Evolutionary conservation across 2,888 invertebrate genomes (phyloP).

Genomic region (Nephrotoma guestfalica): DNA sequence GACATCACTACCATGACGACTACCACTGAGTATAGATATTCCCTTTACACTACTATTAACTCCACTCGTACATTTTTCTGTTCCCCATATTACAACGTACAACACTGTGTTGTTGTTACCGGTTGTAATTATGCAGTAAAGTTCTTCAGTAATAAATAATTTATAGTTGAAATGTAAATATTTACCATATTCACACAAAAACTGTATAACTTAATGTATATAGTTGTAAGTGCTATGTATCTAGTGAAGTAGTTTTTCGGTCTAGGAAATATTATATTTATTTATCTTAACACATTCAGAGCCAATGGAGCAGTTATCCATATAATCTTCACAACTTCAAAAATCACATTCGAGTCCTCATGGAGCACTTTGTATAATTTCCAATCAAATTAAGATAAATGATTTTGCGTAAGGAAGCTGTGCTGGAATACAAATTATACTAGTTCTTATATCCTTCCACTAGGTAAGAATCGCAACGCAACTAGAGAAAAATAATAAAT

Average conservation of each 20-base stretch:
- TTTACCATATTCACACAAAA: background rate
- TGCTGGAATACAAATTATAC: background rate
- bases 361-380: background rate
- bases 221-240: too few relatives aligned
- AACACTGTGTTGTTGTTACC: background rate
- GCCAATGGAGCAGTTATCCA: background rate
- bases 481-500: background rate
- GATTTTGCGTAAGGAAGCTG: background rate
- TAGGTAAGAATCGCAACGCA: too few relatives aligned
- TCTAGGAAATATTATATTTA: background rate
- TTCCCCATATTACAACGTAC: background rate
- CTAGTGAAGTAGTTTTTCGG: background rate
- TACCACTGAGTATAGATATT: background rate
- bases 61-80: background rate
- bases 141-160: background rate
- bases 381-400: background rate
- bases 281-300: background rate
- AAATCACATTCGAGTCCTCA: background rate
- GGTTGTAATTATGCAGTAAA: background rate
- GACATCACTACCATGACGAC: background rate
- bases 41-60: background rate
- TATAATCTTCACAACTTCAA: too few relatives aligned
- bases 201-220: background rate
- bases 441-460: background rate
- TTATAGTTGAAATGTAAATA: background rate